These are phyloP conservation scores for Sitta europaea DNA, from an alignment of 2,113 vertebrate genomes.

Conservation along the genomic window DNA sequence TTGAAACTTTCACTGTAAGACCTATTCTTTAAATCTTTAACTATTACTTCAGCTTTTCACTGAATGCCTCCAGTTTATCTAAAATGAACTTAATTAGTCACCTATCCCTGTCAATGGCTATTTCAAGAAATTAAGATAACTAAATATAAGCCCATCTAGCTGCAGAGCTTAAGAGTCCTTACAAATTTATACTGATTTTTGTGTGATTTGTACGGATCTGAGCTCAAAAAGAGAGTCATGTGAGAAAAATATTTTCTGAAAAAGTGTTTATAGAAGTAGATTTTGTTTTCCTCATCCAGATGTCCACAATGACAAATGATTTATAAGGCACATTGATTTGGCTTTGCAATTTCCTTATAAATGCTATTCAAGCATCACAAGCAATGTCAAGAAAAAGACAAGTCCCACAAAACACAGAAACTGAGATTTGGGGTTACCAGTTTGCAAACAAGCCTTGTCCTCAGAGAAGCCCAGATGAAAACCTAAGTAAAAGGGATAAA, in stretches of 20 bases:
- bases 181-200: background rate
- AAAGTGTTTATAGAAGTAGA: background rate
- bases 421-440: background rate
- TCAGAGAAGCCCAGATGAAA: background rate
- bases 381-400: background rate
- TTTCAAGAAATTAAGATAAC: background rate
- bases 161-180: background rate
- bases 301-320: background rate
- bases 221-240: background rate
- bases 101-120: background rate
- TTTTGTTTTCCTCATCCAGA: background rate
- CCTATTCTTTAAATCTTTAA: background rate
- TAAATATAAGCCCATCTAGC: background rate
- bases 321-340: background rate
- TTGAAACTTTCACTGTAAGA: background rate
- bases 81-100: slow-evolving; percentile 24
- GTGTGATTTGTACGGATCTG: background rate
- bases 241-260: background rate
- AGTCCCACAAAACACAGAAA: background rate
- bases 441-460: background rate
- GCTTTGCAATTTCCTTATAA: background rate
- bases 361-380: background rate
- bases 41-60: background rate
- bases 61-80: background rate
- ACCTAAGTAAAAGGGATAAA: background rate